Conservation (phyloP, 2,797 vertebrate species). For the Columba guinea region DNA sequence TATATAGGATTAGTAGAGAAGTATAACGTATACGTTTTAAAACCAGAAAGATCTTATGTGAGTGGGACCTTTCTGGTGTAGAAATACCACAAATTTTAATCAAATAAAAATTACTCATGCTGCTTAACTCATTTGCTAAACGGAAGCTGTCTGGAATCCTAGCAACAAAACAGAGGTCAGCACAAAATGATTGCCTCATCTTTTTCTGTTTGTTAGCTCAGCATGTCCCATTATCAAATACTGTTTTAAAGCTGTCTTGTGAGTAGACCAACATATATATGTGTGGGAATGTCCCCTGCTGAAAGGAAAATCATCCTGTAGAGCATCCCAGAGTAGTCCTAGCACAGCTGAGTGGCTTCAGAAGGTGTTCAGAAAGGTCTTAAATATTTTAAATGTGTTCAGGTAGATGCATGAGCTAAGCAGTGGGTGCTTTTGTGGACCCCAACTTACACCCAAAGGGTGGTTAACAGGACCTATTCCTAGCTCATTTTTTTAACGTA, state of each 20-base stretch:
- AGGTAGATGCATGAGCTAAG: background rate
- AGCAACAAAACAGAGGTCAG: background rate
- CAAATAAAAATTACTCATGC: background rate
- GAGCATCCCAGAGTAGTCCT: background rate
- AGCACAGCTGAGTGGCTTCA: background rate
- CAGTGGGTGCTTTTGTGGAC: background rate
- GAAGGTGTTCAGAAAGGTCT: slow-evolving; percentile 13
- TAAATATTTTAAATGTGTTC: background rate
- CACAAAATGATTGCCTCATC: background rate
- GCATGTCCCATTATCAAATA: background rate
- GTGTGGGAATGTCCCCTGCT: background rate
- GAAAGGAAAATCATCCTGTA: background rate
- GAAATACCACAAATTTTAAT: background rate
- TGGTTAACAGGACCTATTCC: background rate
- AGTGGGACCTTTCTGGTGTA: background rate
- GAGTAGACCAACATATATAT: background rate
- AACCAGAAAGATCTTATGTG: background rate
- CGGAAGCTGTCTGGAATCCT: background rate
- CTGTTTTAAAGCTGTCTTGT: background rate
- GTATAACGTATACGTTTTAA: background rate
- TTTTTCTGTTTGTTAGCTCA: background rate
- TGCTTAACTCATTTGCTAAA: background rate
- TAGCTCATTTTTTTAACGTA: background rate
- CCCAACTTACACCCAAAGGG: background rate
- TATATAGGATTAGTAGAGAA: background rate